These are phyloP conservation scores for Lycocerus yunnanus DNA, from an alignment of 2,888 invertebrate species.

Conservation along the genomic window DNA sequence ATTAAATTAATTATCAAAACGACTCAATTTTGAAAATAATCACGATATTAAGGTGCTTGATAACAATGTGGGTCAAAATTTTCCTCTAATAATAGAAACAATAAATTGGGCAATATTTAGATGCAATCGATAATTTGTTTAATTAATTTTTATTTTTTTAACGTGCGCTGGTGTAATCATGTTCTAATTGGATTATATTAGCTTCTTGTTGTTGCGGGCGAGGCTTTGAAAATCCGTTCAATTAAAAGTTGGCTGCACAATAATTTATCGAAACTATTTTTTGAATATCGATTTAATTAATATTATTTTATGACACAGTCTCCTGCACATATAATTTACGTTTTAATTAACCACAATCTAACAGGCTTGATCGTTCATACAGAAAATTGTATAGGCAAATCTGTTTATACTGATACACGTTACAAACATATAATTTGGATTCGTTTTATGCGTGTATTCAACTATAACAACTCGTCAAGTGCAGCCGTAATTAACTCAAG, in stretches of 20 bases:
- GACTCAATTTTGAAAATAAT: background rate
- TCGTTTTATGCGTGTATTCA: slow-evolving; percentile 24
- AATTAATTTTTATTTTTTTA: background rate
- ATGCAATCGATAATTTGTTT: background rate
- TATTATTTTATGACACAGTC: slow-evolving; percentile 42
- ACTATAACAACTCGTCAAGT: slow-evolving; percentile 31
- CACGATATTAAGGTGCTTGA: background rate
- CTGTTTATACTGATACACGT: slow-evolving; percentile 25
- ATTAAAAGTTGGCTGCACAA: background rate
- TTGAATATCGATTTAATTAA: slow-evolving; percentile 34
- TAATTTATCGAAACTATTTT: background rate
- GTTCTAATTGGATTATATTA: background rate
- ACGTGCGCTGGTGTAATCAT: background rate
- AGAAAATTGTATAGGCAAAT: slow-evolving; percentile 44
- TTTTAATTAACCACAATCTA: slow-evolving; percentile 48
- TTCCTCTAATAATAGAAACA: background rate
- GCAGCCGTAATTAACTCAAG: slow-evolving; percentile 24
- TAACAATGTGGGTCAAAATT: background rate
- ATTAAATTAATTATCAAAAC: background rate
- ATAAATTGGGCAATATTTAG: background rate
- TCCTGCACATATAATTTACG: slow-evolving; percentile 44
- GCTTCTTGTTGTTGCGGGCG: background rate
- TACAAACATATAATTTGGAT: slow-evolving; percentile 26
- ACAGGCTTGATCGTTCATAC: slow-evolving; percentile 47
- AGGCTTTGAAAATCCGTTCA: background rate